Base-by-base conservation (phyloP, 2,888 invertebrate species). In the Spodoptera picta region DNA sequence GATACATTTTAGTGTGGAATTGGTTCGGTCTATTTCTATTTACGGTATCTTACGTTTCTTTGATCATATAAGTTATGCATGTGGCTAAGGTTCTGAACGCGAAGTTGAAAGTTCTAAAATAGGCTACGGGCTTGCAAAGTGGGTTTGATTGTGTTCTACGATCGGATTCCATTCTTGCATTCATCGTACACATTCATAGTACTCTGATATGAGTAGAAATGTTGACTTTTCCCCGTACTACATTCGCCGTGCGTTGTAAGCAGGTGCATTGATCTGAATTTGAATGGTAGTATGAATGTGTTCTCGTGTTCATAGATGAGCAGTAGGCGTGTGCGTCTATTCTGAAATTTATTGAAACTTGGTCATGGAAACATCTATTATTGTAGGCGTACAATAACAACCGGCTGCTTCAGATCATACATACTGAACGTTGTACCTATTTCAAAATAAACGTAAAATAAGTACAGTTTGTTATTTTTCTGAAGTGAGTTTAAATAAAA, bases 211-310 rank as follows among this genome's bases (percentile, higher is more conserved):
- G 45, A 48, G 48, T 24, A 45, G 53, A 49, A 48, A 62, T 47
- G 58, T 53, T 48, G 42, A 45, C 43, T 5, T 47, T 65, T 65
- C 69, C 43, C 47, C 42, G 63, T 63, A 63, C 74, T 69, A 63
- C 24, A 73, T 57, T 55, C 59, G 49, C 10, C 46, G 49, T 27
- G n/a, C 46, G 47, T 72, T 46, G 70, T 57, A 64, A 69, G 59
- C 61, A 60, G 47, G 62, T 65, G 60, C 76, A 68, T 72, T 63
- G 60, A 73, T 61, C 63, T 63, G 65, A 53, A 57, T 60, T 42
- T 65, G 73, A 75, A 75, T 76, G 56, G 65, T 19, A 2, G 49
- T 55, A 12, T 23, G 19, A 19, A 60, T 52, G 68, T 57, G 64
- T 48, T 45, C n/a, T 49, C 14, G 27, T 51, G 45, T 56, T 14